Base-by-base conservation (phyloP, 1,140 invertebrate species). In the Scaptodrosophila lebanonensis region DNA sequence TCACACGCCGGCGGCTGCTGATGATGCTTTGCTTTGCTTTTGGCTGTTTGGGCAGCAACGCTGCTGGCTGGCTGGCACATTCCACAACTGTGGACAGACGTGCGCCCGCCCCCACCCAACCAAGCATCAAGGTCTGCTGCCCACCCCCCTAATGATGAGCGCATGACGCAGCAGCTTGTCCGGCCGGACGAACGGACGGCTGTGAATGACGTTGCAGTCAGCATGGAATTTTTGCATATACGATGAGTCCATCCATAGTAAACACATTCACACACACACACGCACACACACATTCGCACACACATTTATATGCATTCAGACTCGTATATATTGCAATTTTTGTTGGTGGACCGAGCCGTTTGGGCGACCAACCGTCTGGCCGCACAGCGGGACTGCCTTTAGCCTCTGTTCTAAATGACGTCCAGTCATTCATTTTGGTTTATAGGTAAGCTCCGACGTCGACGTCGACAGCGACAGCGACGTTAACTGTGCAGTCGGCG, bases 381-480 rank as follows among this genome's bases (percentile, higher is more conserved):
- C 33, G 53, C 33, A 33, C 38, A 8, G 30, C 15, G 12, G 33
- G 44, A 17, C 43, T 15, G 20, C 36, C 51, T 50, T 59, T 45
- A 25, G 22, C 3, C 8, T 3, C 22, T 4, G n/a, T 25, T 3
- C 8, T 8, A 25, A 25, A 25, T 25, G 22, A 25, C 22, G 22
- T 25, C 22, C 60, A 73, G 69, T 63, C 71, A 77, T 76, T 77
- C 73, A 76, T 77, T 67, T 77, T 50, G 72, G 67, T 76, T 77
- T 71, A 71, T 77, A 67, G 62, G 57, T 59, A 67, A 58, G 22
- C 22, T 8, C 22, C 22, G 22, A 3, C 3, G 22, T 25, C 22
- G 8, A 8, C 22, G 22, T 25, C 22, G 3, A 4, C 8, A 8
- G 22, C 8, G 8, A 25, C 22, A 25, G 22, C 8, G 22, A 25